Evolutionary conservation across 2,888 invertebrate species (phyloP).

Genomic region (Tenodera sinensis): DNA sequence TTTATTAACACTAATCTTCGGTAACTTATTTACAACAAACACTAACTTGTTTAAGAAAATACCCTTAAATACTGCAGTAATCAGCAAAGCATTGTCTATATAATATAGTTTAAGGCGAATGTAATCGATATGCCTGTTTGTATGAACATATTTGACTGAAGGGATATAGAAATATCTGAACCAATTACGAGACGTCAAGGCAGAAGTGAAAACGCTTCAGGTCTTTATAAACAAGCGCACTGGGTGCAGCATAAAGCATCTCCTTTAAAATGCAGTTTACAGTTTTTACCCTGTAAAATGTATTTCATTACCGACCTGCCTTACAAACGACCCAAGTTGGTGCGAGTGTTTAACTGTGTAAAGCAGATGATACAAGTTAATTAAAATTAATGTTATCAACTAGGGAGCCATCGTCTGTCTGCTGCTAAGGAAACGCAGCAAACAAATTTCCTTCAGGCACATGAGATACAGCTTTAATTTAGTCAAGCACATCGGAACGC

Average conservation of each 20-base stretch:
- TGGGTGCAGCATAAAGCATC: background rate
- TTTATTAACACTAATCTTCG: no score
- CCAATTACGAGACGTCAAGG: background rate
- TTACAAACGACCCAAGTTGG: background rate
- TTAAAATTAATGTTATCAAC: background rate
- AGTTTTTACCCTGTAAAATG: background rate
- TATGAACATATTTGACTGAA: no score
- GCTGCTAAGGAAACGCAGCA: background rate
- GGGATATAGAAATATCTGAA: fast-evolving
- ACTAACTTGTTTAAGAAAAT: no score
- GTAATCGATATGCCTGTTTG: no score
- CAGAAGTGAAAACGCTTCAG: background rate
- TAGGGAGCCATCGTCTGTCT: background rate
- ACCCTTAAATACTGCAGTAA: no score
- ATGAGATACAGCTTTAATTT: background rate
- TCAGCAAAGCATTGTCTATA: no score
- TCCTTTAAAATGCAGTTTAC: background rate
- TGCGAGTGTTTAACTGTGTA: background rate
- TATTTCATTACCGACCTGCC: background rate
- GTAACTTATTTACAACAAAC: no score
- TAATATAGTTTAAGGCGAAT: no score
- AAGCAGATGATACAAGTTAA: background rate
- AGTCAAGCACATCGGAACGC: background rate
- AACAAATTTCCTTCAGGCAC: background rate
- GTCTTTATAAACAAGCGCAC: no score